Percentiles rank a stretch among this genome's conserved stretches.
Evolutionary conservation across 2,888 invertebrate genomes (phyloP).

Genomic region (Andrena minutula): DNA sequence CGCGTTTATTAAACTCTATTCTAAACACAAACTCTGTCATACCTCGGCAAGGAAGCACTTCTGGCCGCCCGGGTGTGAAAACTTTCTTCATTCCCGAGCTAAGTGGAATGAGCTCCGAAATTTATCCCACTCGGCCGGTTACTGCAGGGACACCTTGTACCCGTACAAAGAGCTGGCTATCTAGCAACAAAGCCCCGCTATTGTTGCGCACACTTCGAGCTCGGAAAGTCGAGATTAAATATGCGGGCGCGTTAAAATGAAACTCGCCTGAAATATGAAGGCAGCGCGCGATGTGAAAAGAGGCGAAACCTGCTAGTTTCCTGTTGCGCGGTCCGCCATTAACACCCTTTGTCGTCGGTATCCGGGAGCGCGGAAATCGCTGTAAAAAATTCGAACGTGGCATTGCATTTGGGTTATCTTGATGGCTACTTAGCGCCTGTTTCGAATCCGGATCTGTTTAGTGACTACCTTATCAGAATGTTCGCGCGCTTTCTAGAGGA

Average conservation of each 20-base stretch:
- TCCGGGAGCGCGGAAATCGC: slow-evolving; percentile 33
- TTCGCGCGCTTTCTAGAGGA: not conserved
- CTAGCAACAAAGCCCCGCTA: not conserved
- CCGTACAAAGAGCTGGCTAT: not conserved
- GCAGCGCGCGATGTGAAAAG: slow-evolving; percentile 9
- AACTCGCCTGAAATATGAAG: slow-evolving; percentile 14
- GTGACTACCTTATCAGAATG: not conserved
- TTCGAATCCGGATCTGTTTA: not conserved
- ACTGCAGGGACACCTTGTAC: not conserved
- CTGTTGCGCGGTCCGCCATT: slow-evolving; percentile 48
- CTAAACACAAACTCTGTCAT: no score
- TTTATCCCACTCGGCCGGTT: not conserved
- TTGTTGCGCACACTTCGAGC: not conserved
- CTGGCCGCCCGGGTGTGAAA: no score
- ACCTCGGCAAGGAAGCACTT: no score
- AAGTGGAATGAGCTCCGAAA: not conserved
- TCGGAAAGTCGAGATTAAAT: slow-evolving; percentile 10
- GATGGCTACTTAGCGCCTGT: not conserved
- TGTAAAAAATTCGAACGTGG: slow-evolving; percentile 29
- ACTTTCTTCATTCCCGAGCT: not conserved
- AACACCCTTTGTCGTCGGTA: slow-evolving; percentile 51
- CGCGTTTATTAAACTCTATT: no score
- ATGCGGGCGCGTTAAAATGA: slow-evolving; percentile 39
- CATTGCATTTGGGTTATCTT: slow-evolving; percentile 29
- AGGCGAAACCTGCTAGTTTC: slow-evolving; percentile 52